Percentiles rank a stretch among this genome's conserved stretches.
These are phyloP conservation scores for Notothenia rossii DNA, from an alignment of 2,113 vertebrate species.

Conservation along the genomic window DNA sequence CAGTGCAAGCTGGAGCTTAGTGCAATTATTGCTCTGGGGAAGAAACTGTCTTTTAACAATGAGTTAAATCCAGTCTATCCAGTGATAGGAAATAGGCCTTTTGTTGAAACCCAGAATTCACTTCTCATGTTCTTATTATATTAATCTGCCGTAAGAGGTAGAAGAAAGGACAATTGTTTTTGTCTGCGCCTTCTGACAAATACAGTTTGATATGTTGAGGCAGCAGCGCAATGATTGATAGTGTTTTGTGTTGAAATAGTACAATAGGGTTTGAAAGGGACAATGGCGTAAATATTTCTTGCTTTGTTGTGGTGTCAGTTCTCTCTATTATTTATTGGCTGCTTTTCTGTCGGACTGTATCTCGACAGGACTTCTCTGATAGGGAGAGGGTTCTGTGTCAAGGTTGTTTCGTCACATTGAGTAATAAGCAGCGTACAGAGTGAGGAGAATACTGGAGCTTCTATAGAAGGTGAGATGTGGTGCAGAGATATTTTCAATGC, in stretches of 20 bases:
- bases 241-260: too few species aligned
- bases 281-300: background rate
- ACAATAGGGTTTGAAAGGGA: background rate
- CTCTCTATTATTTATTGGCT: background rate
- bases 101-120: background rate
- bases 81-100: background rate
- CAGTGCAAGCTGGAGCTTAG: too few species aligned
- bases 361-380: background rate
- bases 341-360: background rate
- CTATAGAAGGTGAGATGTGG: background rate
- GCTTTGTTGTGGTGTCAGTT: background rate
- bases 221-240: background rate
- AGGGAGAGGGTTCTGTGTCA: background rate
- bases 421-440: background rate
- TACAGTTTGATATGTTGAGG: too few species aligned
- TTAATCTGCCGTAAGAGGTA: background rate
- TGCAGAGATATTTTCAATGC: constrained; percentile 19
- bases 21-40: too few species aligned
- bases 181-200: background rate
- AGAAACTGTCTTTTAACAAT: too few species aligned
- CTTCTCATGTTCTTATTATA: background rate
- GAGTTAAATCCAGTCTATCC: too few species aligned
- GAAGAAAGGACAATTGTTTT: background rate
- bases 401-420: constrained; percentile 22
- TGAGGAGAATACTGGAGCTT: background rate